Base-by-base conservation (phyloP, 2,113 vertebrate genomes). In the Paramormyrops kingsleyae region DNA sequence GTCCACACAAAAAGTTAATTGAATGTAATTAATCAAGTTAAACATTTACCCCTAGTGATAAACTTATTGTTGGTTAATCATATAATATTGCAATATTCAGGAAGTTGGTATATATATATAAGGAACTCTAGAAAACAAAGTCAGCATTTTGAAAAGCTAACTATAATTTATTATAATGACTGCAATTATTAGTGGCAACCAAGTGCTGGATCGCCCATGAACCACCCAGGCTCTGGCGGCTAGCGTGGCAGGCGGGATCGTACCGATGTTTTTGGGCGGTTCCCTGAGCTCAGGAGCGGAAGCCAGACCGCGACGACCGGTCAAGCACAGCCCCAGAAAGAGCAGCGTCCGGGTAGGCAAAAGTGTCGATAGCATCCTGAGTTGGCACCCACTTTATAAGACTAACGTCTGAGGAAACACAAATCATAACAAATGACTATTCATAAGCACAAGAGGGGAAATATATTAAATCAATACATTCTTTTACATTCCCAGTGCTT, bases 221-320 rank as follows among this genome's bases (percentile, higher is more conserved):
- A 10, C 24, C 62, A 70, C 7, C 62, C n/a, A n/a, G 62, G 27
- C n/a, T 77, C 31, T 15, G 12, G 31, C 13, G 70, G 70, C 13
- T 39, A 15, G 31, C 31, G 2, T 19, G 35, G 35, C 74, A 80
- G 74, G 74, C 5, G 15, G 35, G 4, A 42, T 44, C 66, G 50
- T 91, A 96, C 96, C 96, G 5, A 97, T 97, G 83, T 92, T 96
- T 89, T 92, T 94, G 47, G 96, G 96, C 17, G 92, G 94, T 1
- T 94, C 93, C 84, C 85, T 87, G 15, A 93, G 87, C 59, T 94
- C 93, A 24, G 94, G 89, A 12, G 93, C 91, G 0, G 95, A 95
- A 21, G 94, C 94, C 0, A 95, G 86, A 90, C 94, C 89, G 56
- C 94, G 92, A 15, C 85, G 93, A 31, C 94, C 94, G 2, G 92